These are phyloP conservation scores for Epinephelus coioides DNA, from an alignment of 2,797 vertebrate species.

Conservation along the genomic window DNA sequence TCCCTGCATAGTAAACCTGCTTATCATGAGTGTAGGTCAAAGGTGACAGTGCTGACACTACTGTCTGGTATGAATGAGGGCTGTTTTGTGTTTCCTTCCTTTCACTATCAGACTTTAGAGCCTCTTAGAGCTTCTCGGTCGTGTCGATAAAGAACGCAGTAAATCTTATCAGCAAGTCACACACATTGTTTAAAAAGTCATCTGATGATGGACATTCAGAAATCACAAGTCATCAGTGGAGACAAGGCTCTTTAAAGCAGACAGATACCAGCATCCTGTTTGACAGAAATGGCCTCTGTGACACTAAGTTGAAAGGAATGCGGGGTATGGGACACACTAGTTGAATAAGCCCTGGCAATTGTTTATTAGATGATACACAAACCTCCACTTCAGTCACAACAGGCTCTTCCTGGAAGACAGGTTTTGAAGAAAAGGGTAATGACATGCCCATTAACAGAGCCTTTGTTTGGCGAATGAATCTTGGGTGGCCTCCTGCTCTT, in stretches of 20 bases:
- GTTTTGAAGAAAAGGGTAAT: conserved; percentile 22
- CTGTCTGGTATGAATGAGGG: background rate
- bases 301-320: conserved; percentile 62
- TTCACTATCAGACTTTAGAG: background rate
- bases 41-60: conserved; percentile 20
- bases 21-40: conserved; percentile 49
- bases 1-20: background rate
- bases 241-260: conserved; percentile 6
- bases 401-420: conserved; percentile 36
- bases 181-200: background rate
- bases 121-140: background rate
- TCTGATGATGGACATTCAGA: conserved; percentile 5
- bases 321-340: conserved; percentile 47
- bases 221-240: background rate
- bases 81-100: conserved; percentile 21
- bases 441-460: background rate
- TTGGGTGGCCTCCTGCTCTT: background rate
- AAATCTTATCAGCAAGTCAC: conserved; percentile 7
- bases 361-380: conserved; percentile 13
- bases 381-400: conserved; percentile 8
- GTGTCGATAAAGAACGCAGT: conserved; percentile 3
- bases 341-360: conserved; percentile 34
- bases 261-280: conserved; percentile 31
- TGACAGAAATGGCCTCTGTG: conserved; percentile 39
- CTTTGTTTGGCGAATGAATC: conserved; percentile 35